Evolutionary conservation across 2,797 vertebrate species (phyloP), one percentile per base, ranked within the genome.

Genomic region (Chelonia mydas): DNA sequence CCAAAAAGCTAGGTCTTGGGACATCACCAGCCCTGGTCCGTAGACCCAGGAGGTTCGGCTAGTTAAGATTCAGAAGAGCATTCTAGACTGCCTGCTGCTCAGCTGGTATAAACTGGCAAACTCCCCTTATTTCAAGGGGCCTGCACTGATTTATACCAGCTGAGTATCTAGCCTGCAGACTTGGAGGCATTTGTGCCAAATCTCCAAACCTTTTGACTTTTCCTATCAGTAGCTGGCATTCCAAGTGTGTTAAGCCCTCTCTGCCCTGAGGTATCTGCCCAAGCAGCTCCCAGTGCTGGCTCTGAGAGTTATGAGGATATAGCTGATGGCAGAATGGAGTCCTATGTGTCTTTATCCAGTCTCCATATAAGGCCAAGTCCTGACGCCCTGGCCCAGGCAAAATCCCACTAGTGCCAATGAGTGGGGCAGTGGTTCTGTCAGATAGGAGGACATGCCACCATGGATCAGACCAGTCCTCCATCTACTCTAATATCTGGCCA

Each of bases 191-290:
- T 93, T 83, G 49, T 84, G 93, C 95, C 90, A 97, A 92, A 76
- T 94, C 95, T 95, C 84, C 78, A 61, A 93, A 96, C 88, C 90
- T 89, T 88, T 94, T 95, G 89, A 97, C 81, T 97, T 97, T 89
- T 97, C 92, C 95, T 96, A 94, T 94, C 86, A 91, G 83, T 81
- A 81, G 65, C 1, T 90, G 59, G 86, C 77, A 28, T 95, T 97
- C 84, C 59, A 88, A 92, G 85, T 50, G 74, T 74, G 94, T 76
- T 92, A 61, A 90, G 81, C 47, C 55, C 89, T 86, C 94, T 90
- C 84, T 89, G 95, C 89, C 90, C 95, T 93, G 95, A 95, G 94
- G n/a, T 37, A 91, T 90, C 86, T 91, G 92, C 68, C 89, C 84
- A 49, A 0, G 0, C 81, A 81, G 86, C 86, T 92, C 61, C 11